Evolutionary conservation across 2,797 vertebrate genomes (phyloP), one percentile per base, ranked within the genome.

Genomic region (Melanotaenia nigrans): DNA sequence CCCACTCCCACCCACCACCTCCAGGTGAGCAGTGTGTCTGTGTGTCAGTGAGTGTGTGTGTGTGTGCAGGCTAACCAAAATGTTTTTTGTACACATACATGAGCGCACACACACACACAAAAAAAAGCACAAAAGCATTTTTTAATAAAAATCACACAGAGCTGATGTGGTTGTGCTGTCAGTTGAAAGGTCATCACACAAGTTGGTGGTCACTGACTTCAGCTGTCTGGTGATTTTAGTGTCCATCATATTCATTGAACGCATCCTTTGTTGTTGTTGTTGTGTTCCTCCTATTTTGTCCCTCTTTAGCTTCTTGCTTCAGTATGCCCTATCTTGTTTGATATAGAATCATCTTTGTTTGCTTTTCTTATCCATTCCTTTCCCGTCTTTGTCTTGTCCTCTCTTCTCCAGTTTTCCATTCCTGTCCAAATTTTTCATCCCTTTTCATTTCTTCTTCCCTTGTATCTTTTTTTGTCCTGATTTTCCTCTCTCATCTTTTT

Each of bases 1-100:
- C 90, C 88, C 90, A 89, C 90, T 85, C 83, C 90, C 89, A 89
- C 90, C 90, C 89, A 88, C 87, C 89, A 90, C 91, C 90, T 92
- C 81, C 87, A 93, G 92, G 92, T 92, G 91, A 91, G 82, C 77
- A 0, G 13, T 30, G 60, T 82, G 71, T 82, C 63, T 77, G 65
- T 54, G 65, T 77, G 72, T 71, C 59, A 64, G 73, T 63, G 74
- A 63, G 66, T 65, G 71, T 60, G 57, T 68, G 68, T 61, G 68
- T 62, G 65, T 62, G 59, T 56, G 71, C 57, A 36, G 42, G 45
- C 32, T 65, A 58, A 64, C 75, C 68, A 53, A 65, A 75, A 69
- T 72, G 24, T 42, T 71, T 71, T 73, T 61, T 65, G 0, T 54
- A 55, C 47, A 42, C 51, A 22, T 38, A 65, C 73, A 61, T 10